A percentile compares a stretch with the other conserved stretches of the same genome.
Conservation (phyloP, 1,140 invertebrate genomes). For the Rhagoletis zephyria region DNA sequence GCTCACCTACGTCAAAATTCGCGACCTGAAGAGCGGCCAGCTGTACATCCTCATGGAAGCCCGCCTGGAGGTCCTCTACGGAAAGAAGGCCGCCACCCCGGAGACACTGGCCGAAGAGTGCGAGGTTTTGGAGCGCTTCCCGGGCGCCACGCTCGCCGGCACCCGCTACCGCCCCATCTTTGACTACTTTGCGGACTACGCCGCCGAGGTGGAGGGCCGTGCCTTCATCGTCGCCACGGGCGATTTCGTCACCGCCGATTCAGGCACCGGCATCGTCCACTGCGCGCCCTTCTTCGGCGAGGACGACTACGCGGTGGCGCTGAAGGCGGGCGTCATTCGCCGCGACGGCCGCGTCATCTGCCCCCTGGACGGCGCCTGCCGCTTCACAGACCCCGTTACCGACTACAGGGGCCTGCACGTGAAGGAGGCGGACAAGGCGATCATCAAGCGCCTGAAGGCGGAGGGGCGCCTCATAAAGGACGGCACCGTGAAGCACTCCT, state of each 20-base stretch:
- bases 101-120: no score
- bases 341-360: slow-evolving; percentile 91
- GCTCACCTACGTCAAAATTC: no score
- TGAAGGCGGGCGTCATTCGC: slow-evolving; percentile 86
- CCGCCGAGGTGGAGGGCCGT: slow-evolving; percentile 78
- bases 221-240: slow-evolving; percentile 92
- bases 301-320: slow-evolving; percentile 93
- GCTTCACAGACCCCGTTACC: slow-evolving; percentile 87
- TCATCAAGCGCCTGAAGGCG: slow-evolving; percentile 88
- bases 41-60: no score
- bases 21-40: no score
- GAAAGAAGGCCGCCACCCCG: no score
- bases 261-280: slow-evolving; percentile 98
- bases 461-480: slow-evolving; percentile 84
- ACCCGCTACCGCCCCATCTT: slow-evolving; percentile 92
- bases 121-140: slow-evolving; percentile 87
- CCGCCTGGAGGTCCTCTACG: no score
- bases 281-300: slow-evolving; percentile 99
- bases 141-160: slow-evolving; percentile 86
- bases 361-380: slow-evolving; percentile 93
- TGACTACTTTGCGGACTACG: slow-evolving; percentile 84
- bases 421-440: slow-evolving; percentile 90
- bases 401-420: slow-evolving; percentile 95
- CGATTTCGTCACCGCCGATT: slow-evolving; percentile 95
- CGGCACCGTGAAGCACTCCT: slow-evolving; percentile 91